These are phyloP conservation scores for Odontocolon sp. DNA, from an alignment of 2,888 invertebrate species.

Conservation along the genomic window DNA sequence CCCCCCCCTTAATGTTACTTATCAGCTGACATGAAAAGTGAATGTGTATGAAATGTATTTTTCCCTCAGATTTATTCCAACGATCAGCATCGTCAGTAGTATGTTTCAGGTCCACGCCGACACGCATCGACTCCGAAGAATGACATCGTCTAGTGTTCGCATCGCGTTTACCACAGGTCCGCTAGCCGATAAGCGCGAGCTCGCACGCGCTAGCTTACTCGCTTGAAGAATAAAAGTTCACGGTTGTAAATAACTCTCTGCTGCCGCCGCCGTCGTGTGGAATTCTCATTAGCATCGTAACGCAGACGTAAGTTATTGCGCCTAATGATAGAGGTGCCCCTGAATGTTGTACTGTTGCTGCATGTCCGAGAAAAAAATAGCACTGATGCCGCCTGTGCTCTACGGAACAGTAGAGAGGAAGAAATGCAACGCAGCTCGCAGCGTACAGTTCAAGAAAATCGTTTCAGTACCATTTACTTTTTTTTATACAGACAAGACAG, in stretches of 20 bases:
- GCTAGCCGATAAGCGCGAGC: conserved; percentile 3
- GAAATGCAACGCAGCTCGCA: background rate
- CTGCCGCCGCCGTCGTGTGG: conserved; percentile 50
- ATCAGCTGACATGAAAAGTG: background rate
- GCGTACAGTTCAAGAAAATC: background rate
- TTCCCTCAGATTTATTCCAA: background rate
- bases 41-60: background rate
- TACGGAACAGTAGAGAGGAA: background rate
- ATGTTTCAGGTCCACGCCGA: background rate
- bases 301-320: conserved; percentile 72
- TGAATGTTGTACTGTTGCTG: conserved; percentile 57
- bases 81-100: background rate
- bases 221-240: conserved; percentile 46
- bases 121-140: background rate
- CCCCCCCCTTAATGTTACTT: too few relatives aligned
- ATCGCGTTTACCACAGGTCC: background rate
- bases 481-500: conserved; percentile 9
- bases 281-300: conserved; percentile 76
- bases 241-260: conserved; percentile 58
- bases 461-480: conserved; percentile 9
- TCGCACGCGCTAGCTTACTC: conserved; percentile 14
- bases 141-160: conserved; percentile 8
- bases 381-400: conserved; percentile 23
- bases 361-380: conserved; percentile 25
- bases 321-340: conserved; percentile 72